phyloP scores from a whole-genome alignment of 2,888 invertebrate species.

The Mesodorylaimus sp. region DNA sequence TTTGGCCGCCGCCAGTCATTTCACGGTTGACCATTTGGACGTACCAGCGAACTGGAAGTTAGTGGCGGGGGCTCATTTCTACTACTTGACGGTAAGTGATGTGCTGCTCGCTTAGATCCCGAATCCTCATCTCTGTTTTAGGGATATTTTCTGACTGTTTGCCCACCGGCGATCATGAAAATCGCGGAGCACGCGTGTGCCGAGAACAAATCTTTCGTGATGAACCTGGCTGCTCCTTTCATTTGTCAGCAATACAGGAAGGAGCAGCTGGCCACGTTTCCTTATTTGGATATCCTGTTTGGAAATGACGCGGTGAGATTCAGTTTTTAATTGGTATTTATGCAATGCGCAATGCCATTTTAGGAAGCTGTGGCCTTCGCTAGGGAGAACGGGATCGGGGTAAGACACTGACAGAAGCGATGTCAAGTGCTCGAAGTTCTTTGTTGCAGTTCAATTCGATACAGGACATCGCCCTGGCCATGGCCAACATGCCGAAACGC shows the following conservation, averaged over 20 bases:
- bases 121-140: no score
- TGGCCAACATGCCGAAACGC: slow-evolving; percentile 55
- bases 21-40: slow-evolving; percentile 65
- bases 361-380: slow-evolving; percentile 39
- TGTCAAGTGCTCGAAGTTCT: no score
- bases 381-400: slow-evolving; percentile 48
- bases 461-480: slow-evolving; percentile 60
- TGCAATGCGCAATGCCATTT: not conserved
- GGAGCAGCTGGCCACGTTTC: slow-evolving; percentile 57
- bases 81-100: slow-evolving; percentile 68
- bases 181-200: slow-evolving; percentile 58
- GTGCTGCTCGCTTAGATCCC: no score
- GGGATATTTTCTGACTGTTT: slow-evolving; percentile 93
- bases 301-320: slow-evolving; percentile 88
- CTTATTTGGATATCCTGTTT: slow-evolving; percentile 81
- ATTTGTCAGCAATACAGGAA: slow-evolving; percentile 67
- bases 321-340: no score
- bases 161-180: slow-evolving; percentile 61
- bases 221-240: slow-evolving; percentile 93
- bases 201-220: slow-evolving; percentile 53
- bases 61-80: slow-evolving; percentile 60
- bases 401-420: no score
- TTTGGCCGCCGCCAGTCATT: slow-evolving; percentile 81
- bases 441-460: slow-evolving; percentile 43
- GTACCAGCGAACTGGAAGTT: slow-evolving; percentile 50